phyloP scores from a whole-genome alignment of 2,113 vertebrate genomes.

The Chelonoidis abingdonii region DNA sequence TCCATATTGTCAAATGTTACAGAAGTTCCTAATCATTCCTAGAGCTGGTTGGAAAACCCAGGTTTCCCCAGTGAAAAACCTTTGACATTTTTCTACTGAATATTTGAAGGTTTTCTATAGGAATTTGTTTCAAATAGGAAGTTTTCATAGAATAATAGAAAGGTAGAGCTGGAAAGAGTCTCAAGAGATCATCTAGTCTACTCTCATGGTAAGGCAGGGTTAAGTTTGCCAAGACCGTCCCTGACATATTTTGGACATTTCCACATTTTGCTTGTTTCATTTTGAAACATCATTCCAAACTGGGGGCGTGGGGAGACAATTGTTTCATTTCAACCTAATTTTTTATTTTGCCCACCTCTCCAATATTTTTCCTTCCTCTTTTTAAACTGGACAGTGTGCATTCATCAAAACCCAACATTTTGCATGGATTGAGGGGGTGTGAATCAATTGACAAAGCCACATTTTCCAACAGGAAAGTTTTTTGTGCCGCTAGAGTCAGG shows the following conservation, averaged over 20 bases:
- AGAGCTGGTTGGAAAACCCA: not conserved
- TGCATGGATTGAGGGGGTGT: not conserved
- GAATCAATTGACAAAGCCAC: not conserved
- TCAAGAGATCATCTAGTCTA: no score
- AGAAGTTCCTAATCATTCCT: not conserved
- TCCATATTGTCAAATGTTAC: not conserved
- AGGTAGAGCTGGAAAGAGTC: no score
- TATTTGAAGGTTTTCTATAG: not conserved
- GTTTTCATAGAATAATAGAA: no score
- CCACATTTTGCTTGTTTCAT: no score
- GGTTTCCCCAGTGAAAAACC: not conserved
- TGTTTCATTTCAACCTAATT: not conserved
- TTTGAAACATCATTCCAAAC: no score
- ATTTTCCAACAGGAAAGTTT: not conserved
- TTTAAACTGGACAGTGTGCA: not conserved
- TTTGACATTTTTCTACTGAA: not conserved
- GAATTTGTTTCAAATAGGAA: not conserved
- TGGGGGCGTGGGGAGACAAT: not conserved
- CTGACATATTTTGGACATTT: no score
- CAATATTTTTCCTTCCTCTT: not conserved
- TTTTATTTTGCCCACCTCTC: not conserved
- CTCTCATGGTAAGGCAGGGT: no score
- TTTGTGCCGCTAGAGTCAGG: no score
- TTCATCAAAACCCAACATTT: not conserved
- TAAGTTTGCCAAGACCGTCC: no score